phyloP scores from a whole-genome alignment of 2,888 invertebrate genomes.

The Brachyopa scutellaris region DNA sequence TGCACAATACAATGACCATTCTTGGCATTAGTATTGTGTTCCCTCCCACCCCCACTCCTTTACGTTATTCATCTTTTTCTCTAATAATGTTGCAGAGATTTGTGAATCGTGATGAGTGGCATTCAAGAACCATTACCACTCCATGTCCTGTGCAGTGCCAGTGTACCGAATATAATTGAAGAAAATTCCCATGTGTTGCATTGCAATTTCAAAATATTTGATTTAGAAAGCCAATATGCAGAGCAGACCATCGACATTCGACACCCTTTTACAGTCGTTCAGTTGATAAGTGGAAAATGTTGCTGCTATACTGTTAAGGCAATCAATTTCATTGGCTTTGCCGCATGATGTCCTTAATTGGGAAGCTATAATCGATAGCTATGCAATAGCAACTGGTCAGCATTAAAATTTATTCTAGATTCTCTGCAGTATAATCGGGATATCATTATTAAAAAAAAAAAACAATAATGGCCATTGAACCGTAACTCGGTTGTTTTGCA shows the following conservation, averaged over 20 bases:
- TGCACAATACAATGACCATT: conserved; percentile 10
- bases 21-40: neutral
- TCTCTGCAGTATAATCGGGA: neutral
- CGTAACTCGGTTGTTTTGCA: neutral
- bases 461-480: neutral
- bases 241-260: neutral
- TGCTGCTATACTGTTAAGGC: too few relatives aligned
- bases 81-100: conserved; percentile 45
- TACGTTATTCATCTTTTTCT: too few relatives aligned
- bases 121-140: neutral
- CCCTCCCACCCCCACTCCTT: too few relatives aligned
- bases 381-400: neutral
- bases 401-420: neutral
- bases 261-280: neutral
- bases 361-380: neutral
- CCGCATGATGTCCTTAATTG: conserved; percentile 1
- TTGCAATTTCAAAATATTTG: conserved; percentile 25
- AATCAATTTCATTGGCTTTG: neutral
- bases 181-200: conserved; percentile 31
- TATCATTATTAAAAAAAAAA: neutral
- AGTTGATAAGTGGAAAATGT: neutral
- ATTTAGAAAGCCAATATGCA: neutral
- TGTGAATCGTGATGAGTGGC: conserved; percentile 44
- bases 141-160: neutral
- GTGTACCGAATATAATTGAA: conserved; percentile 23